phyloP scores from a whole-genome alignment of 2,888 invertebrate genomes.

The Drosophila infuscata region DNA sequence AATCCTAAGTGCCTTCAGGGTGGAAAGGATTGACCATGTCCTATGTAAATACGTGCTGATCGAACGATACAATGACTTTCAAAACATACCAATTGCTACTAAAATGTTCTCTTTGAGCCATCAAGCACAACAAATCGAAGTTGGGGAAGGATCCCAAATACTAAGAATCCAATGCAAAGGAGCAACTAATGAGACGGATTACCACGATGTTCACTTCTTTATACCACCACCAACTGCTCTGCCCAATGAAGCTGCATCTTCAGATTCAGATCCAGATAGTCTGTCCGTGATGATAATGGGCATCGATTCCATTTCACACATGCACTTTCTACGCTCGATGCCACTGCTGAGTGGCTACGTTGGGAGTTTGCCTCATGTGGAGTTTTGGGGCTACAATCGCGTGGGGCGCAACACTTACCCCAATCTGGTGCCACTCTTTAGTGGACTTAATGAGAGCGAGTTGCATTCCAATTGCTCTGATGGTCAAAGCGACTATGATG shows the following conservation, averaged over 20 bases:
- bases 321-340: slow-evolving; percentile 93
- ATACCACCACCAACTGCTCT: not conserved
- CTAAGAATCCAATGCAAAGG: slow-evolving; percentile 7
- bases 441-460: slow-evolving; percentile 88
- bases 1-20: slow-evolving; percentile 83
- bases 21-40: not conserved
- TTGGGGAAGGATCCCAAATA: not conserved
- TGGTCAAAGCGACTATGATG: slow-evolving; percentile 86
- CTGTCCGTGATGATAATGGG: slow-evolving; percentile 92
- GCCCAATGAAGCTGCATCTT: no score
- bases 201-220: slow-evolving; percentile 40
- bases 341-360: slow-evolving; percentile 86
- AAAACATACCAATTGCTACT: not conserved
- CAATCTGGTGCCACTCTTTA: slow-evolving; percentile 92
- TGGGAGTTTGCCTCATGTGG: slow-evolving; percentile 86
- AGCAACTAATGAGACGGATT: not conserved
- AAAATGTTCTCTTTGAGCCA: not conserved
- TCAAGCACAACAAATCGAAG: not conserved
- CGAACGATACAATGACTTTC: not conserved
- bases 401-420: slow-evolving; percentile 96
- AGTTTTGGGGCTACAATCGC: slow-evolving; percentile 94
- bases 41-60: not conserved
- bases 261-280: not conserved
- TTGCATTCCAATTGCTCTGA: slow-evolving; percentile 87
- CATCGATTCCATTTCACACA: slow-evolving; percentile 92